Evolutionary conservation across 2,888 invertebrate species (phyloP), one percentile per base, ranked within the genome.

Genomic region (Proisotoma minuta): DNA sequence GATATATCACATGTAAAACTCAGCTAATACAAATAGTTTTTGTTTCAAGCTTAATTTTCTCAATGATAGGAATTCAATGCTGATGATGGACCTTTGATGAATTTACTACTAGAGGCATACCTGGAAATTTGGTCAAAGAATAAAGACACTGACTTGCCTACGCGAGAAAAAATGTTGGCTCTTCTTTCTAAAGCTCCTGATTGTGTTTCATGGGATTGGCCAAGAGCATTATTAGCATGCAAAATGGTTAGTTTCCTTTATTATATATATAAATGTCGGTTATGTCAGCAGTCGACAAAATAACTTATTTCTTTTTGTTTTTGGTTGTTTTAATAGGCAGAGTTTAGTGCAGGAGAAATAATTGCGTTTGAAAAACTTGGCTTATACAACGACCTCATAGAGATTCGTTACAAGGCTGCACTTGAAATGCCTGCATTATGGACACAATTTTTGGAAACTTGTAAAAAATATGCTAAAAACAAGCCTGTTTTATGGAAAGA

Each of bases 171-270:
- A 57, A 58, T 73, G 2, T 39, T 71, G 8, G 71, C 65, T 22
- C 50, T 73, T 22, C 49, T 73, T 8, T 67, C 70, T 1, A 73
- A 73, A 58, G 73, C 73, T 22, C 69, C 70, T 1, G 69, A 73
- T 15, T 73, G 73, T 61, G 70, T 66, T 22, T 57, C 68, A 1
- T 73, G 73, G 73, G 71, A 72, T 57, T 73, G 73, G 73, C 66
- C 71, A 4, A 53, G 73, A 50, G 71, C 73, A 3, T 58, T 73
- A 3, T 70, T 73, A 58, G 70, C 70, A 1, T 73, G 73, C 57
- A 73, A 73, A 71, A 71, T 68, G 69, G 71, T 73, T n/a, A n/a
- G n/a, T n/a, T n/a, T n/a, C n/a, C n/a, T n/a, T n/a, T n/a, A n/a
- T n/a, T n/a, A n/a, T n/a, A n/a, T n/a, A n/a, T n/a, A n/a, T n/a